phyloP scores from a whole-genome alignment of 2,113 vertebrate genomes.

The Peromyscus leucopus region DNA sequence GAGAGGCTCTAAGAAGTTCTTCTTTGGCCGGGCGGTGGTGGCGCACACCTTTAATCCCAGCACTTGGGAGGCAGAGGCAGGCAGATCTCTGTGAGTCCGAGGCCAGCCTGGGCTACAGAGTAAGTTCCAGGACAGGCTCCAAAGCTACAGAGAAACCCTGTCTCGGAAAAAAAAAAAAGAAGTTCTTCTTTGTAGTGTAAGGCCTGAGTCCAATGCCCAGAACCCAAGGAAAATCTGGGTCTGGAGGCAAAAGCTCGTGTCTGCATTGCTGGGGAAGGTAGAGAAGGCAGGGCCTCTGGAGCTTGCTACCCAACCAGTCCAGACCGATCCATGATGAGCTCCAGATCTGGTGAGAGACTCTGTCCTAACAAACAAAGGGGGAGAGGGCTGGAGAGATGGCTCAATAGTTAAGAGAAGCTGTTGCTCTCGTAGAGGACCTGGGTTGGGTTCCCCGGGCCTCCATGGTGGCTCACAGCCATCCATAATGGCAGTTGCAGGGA shows the following conservation, averaged over 20 bases:
- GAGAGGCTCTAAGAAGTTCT: no score
- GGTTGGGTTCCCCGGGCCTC: neutral
- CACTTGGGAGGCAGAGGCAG: no score
- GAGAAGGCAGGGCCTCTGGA: neutral
- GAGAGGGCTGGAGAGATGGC: neutral
- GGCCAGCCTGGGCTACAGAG: no score
- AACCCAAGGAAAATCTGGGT: neutral
- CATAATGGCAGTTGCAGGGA: neutral
- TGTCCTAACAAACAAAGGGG: neutral
- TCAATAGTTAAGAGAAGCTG: neutral
- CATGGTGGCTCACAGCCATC: neutral
- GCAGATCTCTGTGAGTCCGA: no score
- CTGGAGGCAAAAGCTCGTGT: neutral
- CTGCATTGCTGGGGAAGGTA: neutral
- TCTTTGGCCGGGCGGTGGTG: no score
- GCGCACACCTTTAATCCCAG: no score
- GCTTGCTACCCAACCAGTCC: neutral
- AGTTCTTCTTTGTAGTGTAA: no score
- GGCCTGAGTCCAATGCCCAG: neutral
- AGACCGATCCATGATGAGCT: neutral
- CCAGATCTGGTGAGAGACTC: neutral
- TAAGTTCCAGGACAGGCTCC: no score
- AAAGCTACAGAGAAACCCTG: no score
- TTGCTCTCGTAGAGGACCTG: neutral
- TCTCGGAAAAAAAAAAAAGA: no score